Percentiles rank a stretch among this genome's conserved stretches.
Conservation (phyloP, 2,113 vertebrate genomes). For the human (Homo sapiens) region GRCh38 chr1:171204501-171205000, state of each 20-base stretch:
- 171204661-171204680: background rate
- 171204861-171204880: background rate
- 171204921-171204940: background rate
- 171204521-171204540: background rate
- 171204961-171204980: background rate
- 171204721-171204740: background rate
- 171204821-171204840: background rate
- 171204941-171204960: background rate
- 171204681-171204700: background rate
- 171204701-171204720: constrained; percentile 10
- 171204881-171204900: background rate
- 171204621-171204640: background rate
- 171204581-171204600: background rate
- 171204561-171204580: constrained; percentile 40
- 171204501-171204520: background rate
- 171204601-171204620: background rate
- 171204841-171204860: background rate
- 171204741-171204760: background rate
- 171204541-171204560: constrained; percentile 35
- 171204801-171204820: background rate
- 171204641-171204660: background rate
- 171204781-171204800: background rate
- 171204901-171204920: constrained; percentile 17
- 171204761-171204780: background rate
- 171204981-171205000: background rate